Evolutionary conservation across 2,797 vertebrate genomes (phyloP).

Genomic region (Saguinus oedipus): DNA sequence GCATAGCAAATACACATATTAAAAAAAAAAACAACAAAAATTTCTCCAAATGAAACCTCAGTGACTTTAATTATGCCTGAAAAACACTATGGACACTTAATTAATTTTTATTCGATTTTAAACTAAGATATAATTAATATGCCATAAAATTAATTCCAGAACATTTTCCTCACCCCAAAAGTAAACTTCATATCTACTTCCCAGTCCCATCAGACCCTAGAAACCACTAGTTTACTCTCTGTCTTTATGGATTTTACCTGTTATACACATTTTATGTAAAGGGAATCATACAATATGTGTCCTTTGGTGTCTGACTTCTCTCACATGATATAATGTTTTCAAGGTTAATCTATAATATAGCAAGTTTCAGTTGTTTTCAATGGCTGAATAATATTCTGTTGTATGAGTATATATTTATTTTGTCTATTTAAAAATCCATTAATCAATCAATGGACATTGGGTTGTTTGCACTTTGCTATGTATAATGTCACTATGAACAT

Average conservation of each 20-base stretch:
- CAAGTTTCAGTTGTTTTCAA: background rate
- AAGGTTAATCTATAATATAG: background rate
- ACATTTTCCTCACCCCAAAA: background rate
- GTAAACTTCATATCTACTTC: background rate
- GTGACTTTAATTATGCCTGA: background rate
- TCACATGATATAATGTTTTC: background rate
- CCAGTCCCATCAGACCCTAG: background rate
- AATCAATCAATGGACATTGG: background rate
- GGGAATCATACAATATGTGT: background rate
- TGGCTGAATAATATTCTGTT: background rate
- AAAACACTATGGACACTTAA: background rate
- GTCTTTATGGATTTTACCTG: background rate
- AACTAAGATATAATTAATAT: background rate
- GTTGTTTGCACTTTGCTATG: background rate
- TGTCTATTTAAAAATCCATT: background rate
- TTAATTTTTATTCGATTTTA: constrained; percentile 25
- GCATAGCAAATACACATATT: background rate
- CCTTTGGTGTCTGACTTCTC: background rate
- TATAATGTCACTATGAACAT: background rate
- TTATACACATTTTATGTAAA: background rate
- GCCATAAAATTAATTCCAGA: background rate
- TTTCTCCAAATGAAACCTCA: background rate
- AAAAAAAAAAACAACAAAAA: background rate
- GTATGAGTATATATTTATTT: background rate
- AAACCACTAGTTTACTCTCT: background rate